phyloP scores from a whole-genome alignment of 2,888 invertebrate species.

The Gari tellinella region DNA sequence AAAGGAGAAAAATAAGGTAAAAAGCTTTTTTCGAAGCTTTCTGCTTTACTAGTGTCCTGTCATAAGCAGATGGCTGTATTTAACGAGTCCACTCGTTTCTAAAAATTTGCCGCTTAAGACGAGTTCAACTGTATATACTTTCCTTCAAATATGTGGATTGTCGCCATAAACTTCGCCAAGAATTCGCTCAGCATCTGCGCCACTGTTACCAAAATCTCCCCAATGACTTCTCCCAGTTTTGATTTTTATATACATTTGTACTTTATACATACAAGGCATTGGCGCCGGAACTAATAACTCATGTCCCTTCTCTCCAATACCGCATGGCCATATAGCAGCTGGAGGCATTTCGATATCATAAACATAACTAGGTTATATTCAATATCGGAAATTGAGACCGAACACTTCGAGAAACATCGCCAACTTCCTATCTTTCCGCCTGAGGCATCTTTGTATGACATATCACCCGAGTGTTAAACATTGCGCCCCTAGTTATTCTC shows the following conservation, averaged over 20 bases:
- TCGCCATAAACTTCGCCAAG: background rate
- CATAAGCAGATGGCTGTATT: too few species aligned
- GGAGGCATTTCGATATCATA: slow-evolving; percentile 36
- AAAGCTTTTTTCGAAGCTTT: too few species aligned
- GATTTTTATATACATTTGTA: background rate
- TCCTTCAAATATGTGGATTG: too few species aligned
- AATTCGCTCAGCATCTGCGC: slow-evolving; percentile 4
- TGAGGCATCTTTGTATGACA: slow-evolving; percentile 32
- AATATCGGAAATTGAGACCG: slow-evolving; percentile 44
- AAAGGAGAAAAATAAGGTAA: too few species aligned
- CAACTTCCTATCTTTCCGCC: slow-evolving; percentile 38
- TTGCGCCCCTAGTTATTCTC: slow-evolving; percentile 38
- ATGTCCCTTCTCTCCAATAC: slow-evolving; percentile 5
- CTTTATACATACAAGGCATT: background rate
- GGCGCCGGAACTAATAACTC: background rate
- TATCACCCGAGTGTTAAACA: slow-evolving; percentile 30
- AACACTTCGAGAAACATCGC: slow-evolving; percentile 31
- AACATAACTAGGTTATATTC: slow-evolving; percentile 53
- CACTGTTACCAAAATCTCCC: slow-evolving; percentile 3
- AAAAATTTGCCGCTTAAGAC: too few species aligned
- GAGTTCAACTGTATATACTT: too few species aligned
- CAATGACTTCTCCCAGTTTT: background rate
- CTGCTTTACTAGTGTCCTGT: too few species aligned
- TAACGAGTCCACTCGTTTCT: too few species aligned
- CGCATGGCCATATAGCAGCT: slow-evolving; percentile 1